Conservation (phyloP, 2,888 invertebrate species). For the Cactoblastis cactorum region DNA sequence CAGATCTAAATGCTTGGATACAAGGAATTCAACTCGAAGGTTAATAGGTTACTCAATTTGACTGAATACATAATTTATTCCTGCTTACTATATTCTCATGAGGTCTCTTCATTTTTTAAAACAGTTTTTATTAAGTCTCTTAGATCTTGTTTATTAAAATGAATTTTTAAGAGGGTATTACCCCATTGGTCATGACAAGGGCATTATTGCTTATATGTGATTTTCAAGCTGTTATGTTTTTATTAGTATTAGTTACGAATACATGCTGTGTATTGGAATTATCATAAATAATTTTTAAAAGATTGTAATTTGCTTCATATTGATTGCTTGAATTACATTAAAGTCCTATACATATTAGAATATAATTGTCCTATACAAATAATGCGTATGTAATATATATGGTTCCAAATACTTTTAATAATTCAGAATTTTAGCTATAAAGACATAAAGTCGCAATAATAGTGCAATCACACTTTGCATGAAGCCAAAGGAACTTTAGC, state of each 20-base stretch:
- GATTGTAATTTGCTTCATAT: constrained; percentile 6
- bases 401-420: neutral
- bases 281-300: constrained; percentile 13
- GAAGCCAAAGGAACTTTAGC: neutral
- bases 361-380: neutral
- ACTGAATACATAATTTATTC: neutral
- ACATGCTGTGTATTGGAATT: constrained; percentile 15
- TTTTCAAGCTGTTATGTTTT: constrained; percentile 13
- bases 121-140: neutral
- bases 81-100: neutral
- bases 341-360: neutral
- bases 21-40: constrained; percentile 89
- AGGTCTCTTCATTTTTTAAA: neutral
- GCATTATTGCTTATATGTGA: constrained; percentile 18
- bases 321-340: constrained; percentile 5
- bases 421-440: neutral
- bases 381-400: no score
- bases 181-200: constrained; percentile 26
- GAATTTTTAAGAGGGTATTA: neutral
- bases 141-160: no score
- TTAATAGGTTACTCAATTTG: constrained; percentile 29
- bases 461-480: neutral
- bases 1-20: constrained; percentile 92
- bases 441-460: neutral
- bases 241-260: constrained; percentile 9